Base-by-base conservation (phyloP, 2,888 invertebrate species). In the Sphaerophoria taeniata region DNA sequence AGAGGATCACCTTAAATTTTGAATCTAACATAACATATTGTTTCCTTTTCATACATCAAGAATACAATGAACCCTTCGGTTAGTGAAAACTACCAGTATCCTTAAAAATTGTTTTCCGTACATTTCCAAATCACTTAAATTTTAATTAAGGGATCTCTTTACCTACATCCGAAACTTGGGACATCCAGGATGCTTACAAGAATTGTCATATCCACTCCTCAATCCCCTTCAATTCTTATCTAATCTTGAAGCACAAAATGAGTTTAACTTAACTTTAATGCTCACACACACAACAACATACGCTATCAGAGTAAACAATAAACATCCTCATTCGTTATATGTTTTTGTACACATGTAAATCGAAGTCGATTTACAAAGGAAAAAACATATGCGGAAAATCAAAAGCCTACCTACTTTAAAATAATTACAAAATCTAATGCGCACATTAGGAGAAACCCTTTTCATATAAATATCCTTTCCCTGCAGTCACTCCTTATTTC, bases 371-470 rank as follows among this genome's bases (percentile, higher is more conserved):
- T 24, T 24, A 24, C 24, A 49, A 16, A 43, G 43, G 9, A 7
- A 3, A 49, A 12, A 69, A 65, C 78, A 82, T 61, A 78, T 78
- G 34, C 34, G 78, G 82, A 53, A 63, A 77, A 77, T 78, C 78
- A 82, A 78, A 67, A 69, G 56, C 82, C 82, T 77, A 73, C 78
- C 77, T 70, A 73, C 78, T 82, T 70, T 78, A 82, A 82, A 77
- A 78, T 73, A 77, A 82, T 73, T 82, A 78, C 82, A 78, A 82
- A 73, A 61, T 77, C 72, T 36, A 69, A 76, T 24, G 53, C 70
- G 56, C 47, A 31, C 53, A 55, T 61, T 45, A 76, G 34, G 33
- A 63, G 24, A 31, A 39, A 43, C 39, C 60, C 60, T 43, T 11
- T n/a, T 60, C 24, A 14, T 39, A 6, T 9, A 1, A 39, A 39